Evolutionary conservation across 1,140 invertebrate species (phyloP).

Genomic region (Adoxophyes honmai): DNA sequence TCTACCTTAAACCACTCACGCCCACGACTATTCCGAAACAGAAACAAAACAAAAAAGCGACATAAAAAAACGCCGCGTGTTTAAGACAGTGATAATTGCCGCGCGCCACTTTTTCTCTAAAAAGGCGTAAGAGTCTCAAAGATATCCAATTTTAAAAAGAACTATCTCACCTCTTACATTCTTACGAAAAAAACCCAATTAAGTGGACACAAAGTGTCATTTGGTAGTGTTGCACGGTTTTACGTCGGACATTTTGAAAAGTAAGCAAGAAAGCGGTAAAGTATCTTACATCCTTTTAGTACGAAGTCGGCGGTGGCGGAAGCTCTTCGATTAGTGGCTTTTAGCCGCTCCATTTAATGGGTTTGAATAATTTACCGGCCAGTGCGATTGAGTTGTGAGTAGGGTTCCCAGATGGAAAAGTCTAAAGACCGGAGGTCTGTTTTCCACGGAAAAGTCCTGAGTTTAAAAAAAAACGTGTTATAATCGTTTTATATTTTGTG

Average conservation of each 20-base stretch:
- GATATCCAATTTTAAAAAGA: too few species aligned
- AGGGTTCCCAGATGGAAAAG: too few species aligned
- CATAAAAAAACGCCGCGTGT: constrained; percentile 47
- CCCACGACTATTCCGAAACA: constrained; percentile 23
- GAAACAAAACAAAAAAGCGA: constrained; percentile 40
- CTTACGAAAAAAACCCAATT: too few species aligned
- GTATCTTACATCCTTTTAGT: background rate
- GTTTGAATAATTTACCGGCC: constrained; percentile 44
- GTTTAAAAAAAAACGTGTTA: background rate
- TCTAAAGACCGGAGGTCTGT: background rate
- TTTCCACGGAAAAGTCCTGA: background rate
- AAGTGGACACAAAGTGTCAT: too few species aligned
- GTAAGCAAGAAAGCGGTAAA: too few species aligned
- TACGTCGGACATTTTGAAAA: too few species aligned
- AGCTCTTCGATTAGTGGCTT: constrained; percentile 61
- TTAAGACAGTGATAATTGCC: constrained; percentile 54
- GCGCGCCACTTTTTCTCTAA: background rate
- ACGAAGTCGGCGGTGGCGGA: constrained; percentile 37
- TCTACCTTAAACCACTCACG: constrained; percentile 29
- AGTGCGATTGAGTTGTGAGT: constrained; percentile 27
- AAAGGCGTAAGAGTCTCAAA: background rate
- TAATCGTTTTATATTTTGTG: too few species aligned
- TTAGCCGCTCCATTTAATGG: constrained; percentile 49
- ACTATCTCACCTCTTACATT: too few species aligned
- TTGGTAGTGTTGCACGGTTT: too few species aligned